Conservation (phyloP, 2,797 vertebrate genomes). For the Arnoldichthys spilopterus region DNA sequence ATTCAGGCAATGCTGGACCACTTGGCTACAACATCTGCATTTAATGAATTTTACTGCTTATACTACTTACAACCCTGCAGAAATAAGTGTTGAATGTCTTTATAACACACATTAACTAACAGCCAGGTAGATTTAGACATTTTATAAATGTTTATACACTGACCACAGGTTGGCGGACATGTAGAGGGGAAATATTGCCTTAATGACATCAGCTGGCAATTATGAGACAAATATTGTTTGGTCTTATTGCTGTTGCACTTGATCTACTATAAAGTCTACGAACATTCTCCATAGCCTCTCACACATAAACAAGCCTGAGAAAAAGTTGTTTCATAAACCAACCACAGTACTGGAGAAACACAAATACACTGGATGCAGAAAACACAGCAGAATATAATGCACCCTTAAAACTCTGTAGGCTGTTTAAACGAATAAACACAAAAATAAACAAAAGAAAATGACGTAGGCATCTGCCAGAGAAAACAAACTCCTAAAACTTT, state of each 20-base stretch:
- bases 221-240: too few species aligned
- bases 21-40: too few species aligned
- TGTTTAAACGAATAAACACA: slow-evolving; percentile 47
- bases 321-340: slow-evolving; percentile 8
- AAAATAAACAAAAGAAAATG: slow-evolving; percentile 48
- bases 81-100: too few species aligned
- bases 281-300: not conserved
- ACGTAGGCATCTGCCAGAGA: slow-evolving; percentile 16
- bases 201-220: too few species aligned
- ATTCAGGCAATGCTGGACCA: too few species aligned
- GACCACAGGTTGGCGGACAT: too few species aligned
- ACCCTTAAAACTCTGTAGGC: slow-evolving; percentile 16
- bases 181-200: too few species aligned
- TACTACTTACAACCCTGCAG: too few species aligned
- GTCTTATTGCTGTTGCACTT: not conserved
- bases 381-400: slow-evolving; percentile 21
- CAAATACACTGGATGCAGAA: slow-evolving; percentile 16
- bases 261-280: not conserved
- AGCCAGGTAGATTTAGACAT: too few species aligned
- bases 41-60: too few species aligned
- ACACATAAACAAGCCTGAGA: slow-evolving; percentile 12
- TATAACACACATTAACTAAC: too few species aligned
- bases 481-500: slow-evolving; percentile 34
- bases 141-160: too few species aligned
- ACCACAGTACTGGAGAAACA: slow-evolving; percentile 29